A percentile compares a stretch with the other conserved stretches of the same genome.
Conservation (phyloP, 2,888 invertebrate genomes). For the Dusona sp. region DNA sequence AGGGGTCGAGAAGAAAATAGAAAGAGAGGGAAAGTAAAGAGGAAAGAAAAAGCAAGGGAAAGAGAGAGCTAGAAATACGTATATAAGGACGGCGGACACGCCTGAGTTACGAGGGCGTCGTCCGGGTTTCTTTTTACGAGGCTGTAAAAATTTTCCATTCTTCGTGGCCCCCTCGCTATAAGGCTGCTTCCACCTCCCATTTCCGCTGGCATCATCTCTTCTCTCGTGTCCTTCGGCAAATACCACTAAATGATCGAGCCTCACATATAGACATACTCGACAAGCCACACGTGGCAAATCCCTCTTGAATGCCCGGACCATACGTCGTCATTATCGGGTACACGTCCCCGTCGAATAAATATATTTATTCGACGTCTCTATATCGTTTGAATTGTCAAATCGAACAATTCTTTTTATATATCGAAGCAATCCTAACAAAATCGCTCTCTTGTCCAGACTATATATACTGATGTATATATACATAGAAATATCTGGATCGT, state of each 20-base stretch:
- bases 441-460: background rate
- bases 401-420: constrained; percentile 36
- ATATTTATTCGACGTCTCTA: constrained; percentile 31
- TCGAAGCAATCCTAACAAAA: constrained; percentile 14
- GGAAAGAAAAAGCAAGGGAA: background rate
- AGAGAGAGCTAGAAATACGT: constrained; percentile 32
- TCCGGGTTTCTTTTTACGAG: constrained; percentile 74
- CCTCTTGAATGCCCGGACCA: constrained; percentile 27
- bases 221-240: constrained; percentile 55
- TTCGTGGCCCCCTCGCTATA: constrained; percentile 58
- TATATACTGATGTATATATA: background rate
- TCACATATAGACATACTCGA: background rate
- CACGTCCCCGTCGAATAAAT: constrained; percentile 36
- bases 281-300: constrained; percentile 22
- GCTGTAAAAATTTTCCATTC: constrained; percentile 75
- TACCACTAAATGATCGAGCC: constrained; percentile 63
- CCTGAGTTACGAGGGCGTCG: constrained; percentile 74
- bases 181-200: constrained; percentile 33
- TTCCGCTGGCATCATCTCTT: constrained; percentile 47
- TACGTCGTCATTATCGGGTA: constrained; percentile 38
- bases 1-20: constrained; percentile 32
- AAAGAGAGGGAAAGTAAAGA: constrained; percentile 9
- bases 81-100: constrained; percentile 59
- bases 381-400: constrained; percentile 27
- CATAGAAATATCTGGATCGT: background rate